Conservation (phyloP, 1,140 invertebrate genomes). For the Popillia japonica region DNA sequence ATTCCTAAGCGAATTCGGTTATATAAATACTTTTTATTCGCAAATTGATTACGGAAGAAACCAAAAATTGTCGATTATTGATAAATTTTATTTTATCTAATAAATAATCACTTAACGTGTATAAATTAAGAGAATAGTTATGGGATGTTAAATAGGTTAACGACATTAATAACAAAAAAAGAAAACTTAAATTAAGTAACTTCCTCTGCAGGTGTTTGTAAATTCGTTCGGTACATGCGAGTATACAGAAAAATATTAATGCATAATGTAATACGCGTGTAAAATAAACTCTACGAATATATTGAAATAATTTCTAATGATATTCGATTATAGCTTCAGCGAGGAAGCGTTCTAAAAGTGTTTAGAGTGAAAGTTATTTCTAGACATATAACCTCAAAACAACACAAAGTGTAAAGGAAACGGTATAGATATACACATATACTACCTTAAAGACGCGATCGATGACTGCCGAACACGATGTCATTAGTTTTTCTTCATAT, state of each 20-base stretch:
- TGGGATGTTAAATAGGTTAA: background rate
- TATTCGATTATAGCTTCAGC: background rate
- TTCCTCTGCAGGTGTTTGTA: background rate
- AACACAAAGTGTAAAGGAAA: background rate
- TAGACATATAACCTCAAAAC: slow-evolving; percentile 15
- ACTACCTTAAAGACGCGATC: slow-evolving; percentile 22
- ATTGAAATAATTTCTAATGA: background rate
- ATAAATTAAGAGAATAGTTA: no score
- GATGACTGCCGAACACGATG: background rate
- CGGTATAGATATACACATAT: background rate
- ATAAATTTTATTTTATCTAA: no score
- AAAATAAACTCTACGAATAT: no score
- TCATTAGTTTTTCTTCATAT: background rate
- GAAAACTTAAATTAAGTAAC: background rate
- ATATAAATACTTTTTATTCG: no score
- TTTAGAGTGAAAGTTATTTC: slow-evolving; percentile 9
- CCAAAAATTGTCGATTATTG: no score
- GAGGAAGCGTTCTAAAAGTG: background rate
- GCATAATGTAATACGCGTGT: background rate
- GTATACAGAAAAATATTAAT: background rate
- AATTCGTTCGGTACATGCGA: background rate
- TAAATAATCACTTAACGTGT: no score
- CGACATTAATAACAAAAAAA: slow-evolving; percentile 14
- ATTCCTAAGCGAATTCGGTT: no score
- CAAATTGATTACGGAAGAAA: no score